Percentiles rank a stretch among this genome's conserved stretches.
These are phyloP conservation scores for Oxygymnocypris stewartii DNA, from an alignment of 2,113 vertebrate genomes.

Conservation along the genomic window DNA sequence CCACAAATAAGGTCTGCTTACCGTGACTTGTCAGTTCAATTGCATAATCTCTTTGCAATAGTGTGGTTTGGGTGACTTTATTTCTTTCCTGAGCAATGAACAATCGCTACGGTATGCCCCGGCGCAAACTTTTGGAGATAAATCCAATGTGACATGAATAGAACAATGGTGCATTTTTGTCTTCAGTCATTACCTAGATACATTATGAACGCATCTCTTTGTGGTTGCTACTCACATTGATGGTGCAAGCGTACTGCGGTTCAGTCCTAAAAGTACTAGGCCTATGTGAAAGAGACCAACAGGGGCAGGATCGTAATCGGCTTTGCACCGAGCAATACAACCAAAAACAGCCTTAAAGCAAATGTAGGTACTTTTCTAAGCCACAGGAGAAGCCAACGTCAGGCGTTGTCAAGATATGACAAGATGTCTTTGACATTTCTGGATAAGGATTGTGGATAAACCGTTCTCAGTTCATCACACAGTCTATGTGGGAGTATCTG, in stretches of 20 bases:
- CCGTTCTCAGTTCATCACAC: slow-evolving; percentile 5
- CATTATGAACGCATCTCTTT: neutral
- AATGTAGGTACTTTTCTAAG: slow-evolving; percentile 18
- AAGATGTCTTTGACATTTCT: slow-evolving; percentile 45
- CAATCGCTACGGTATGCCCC: neutral
- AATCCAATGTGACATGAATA: neutral
- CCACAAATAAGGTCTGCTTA: no score
- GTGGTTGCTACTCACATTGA: neutral
- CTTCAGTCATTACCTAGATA: neutral
- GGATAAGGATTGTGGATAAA: slow-evolving; percentile 12
- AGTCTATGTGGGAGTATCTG: slow-evolving; percentile 10
- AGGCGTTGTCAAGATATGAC: slow-evolving; percentile 4
- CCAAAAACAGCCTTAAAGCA: neutral
- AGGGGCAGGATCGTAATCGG: neutral
- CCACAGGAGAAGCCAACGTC: neutral
- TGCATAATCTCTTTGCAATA: neutral
- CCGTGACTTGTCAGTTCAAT: neutral
- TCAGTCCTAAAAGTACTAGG: neutral
- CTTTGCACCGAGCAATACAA: neutral
- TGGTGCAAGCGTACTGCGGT: neutral
- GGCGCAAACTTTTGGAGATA: neutral
- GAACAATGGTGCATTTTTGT: neutral
- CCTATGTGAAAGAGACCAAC: neutral
- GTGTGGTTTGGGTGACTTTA: neutral
- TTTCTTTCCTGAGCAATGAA: neutral